Base-by-base conservation (phyloP, 2,113 vertebrate genomes). In the Rhabdomys dilectus region DNA sequence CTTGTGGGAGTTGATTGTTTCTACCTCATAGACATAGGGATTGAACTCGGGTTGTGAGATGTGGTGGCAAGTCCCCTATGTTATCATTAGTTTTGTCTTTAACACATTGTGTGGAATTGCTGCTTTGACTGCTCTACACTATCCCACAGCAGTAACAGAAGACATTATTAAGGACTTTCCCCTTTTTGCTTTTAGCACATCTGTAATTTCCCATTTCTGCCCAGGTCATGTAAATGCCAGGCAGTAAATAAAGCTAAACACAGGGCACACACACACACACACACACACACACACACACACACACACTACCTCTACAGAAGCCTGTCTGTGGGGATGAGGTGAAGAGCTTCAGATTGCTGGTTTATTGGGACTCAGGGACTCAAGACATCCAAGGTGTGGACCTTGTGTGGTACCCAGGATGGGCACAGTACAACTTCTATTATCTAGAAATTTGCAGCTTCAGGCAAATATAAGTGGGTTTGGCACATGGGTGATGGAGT, bases 201-300 rank as follows among this genome's bases (percentile, higher is more conserved):
- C 70, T 93, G 22, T 88, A 62, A 88, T 94, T 97, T 75, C 80
- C n/a, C 21, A 93, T 60, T 92, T n/a, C 91, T n/a, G 53, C 84
- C 88, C 0, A 1, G 87, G 34, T 76, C 66, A 45, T 80, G 89
- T 88, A 73, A 88, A 5, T 4, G 75, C 48, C 42, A 87, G 76
- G 81, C 89, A 48, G 1, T 29, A 64, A 53, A 78, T 72, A 53
- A 19, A 93, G 88, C n/a, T 62, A 11, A 60, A 22, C 9, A 11
- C 0, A 0, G 68, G 10, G 0, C 1, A 15, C n/a, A n/a, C n/a
- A n/a, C n/a, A n/a, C n/a, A n/a, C n/a, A n/a, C n/a, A n/a, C n/a
- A n/a, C n/a, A n/a, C n/a, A n/a, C n/a, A n/a, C n/a, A n/a, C n/a
- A n/a, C n/a, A n/a, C n/a, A n/a, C n/a, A n/a, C n/a, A n/a, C n/a